Evolutionary conservation across 2,888 invertebrate genomes (phyloP).

Genomic region (Drosophila histrio): DNA sequence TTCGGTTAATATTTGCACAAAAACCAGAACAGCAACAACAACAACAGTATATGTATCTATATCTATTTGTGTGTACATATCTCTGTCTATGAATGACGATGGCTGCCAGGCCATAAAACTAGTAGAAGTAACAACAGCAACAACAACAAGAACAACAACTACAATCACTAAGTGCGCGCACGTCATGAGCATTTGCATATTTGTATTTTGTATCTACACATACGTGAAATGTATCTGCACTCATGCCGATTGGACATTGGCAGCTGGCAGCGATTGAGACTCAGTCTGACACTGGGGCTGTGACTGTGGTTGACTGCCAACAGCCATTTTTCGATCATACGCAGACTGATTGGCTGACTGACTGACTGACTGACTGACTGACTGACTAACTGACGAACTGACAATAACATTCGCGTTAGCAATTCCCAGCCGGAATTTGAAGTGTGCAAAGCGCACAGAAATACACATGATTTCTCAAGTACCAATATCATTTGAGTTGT

Average conservation of each 20-base stretch:
- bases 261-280: constrained; percentile 37
- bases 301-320: constrained; percentile 28
- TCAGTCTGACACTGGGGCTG: constrained; percentile 4
- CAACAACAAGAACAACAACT: constrained; percentile 22
- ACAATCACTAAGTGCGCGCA: constrained; percentile 53
- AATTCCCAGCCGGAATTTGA: constrained; percentile 8
- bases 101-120: constrained; percentile 48
- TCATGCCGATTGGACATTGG: constrained; percentile 44
- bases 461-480: constrained; percentile 9
- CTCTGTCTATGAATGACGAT: constrained; percentile 42
- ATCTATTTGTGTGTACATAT: constrained; percentile 6
- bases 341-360: constrained; percentile 15
- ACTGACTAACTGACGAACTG: neutral
- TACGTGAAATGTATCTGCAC: constrained; percentile 51
- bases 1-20: constrained; percentile 56
- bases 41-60: constrained; percentile 3
- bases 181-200: constrained; percentile 60
- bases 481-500: neutral
- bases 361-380: constrained; percentile 2
- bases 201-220: constrained; percentile 35
- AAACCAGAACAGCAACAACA: constrained; percentile 23
- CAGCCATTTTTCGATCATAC: constrained; percentile 44
- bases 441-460: constrained; percentile 23
- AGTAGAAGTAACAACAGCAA: constrained; percentile 21
- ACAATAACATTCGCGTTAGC: neutral